Evolutionary conservation across 2,113 vertebrate species (phyloP).

Genomic region (Myrmecobius fasciatus): DNA sequence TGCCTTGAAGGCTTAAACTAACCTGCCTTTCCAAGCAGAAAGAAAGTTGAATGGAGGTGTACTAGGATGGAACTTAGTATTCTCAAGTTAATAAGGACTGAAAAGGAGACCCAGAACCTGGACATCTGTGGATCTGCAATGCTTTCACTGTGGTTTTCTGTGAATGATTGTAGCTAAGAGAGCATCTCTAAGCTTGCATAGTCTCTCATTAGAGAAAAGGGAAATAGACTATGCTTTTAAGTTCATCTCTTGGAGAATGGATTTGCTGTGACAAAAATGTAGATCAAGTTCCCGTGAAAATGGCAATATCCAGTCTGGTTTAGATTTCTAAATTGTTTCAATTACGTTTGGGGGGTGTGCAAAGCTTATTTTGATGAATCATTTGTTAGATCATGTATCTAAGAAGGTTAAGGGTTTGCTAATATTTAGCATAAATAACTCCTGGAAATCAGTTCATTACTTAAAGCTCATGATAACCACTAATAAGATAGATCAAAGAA

Average conservation of each 20-base stretch:
- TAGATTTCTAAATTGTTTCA: conserved; percentile 13
- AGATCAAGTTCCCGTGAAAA: conserved; percentile 17
- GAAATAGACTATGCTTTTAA: conserved; percentile 8
- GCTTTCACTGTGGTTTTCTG: conserved; percentile 10
- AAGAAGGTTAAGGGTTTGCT: background rate
- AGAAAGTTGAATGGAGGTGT: background rate
- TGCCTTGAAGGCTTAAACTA: background rate
- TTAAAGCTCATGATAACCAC: conserved; percentile 3
- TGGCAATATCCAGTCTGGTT: background rate
- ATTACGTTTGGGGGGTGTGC: background rate
- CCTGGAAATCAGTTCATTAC: background rate
- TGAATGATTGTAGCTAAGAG: conserved; percentile 5
- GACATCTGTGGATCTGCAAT: background rate
- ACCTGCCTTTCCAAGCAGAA: background rate
- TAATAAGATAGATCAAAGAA: conserved; percentile 28
- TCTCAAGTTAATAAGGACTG: background rate
- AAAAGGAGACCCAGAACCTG: background rate
- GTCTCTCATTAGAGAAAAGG: conserved; percentile 5
- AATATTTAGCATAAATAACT: conserved; percentile 32
- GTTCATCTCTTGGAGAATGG: conserved; percentile 8
- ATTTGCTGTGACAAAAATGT: background rate
- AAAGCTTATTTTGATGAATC: conserved; percentile 4
- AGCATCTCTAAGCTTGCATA: background rate
- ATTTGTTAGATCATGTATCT: background rate
- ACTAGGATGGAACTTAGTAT: background rate